A percentile compares a stretch with the other conserved stretches of the same genome.
Conservation (phyloP, 2,888 invertebrate species). For the Phasia obesa region DNA sequence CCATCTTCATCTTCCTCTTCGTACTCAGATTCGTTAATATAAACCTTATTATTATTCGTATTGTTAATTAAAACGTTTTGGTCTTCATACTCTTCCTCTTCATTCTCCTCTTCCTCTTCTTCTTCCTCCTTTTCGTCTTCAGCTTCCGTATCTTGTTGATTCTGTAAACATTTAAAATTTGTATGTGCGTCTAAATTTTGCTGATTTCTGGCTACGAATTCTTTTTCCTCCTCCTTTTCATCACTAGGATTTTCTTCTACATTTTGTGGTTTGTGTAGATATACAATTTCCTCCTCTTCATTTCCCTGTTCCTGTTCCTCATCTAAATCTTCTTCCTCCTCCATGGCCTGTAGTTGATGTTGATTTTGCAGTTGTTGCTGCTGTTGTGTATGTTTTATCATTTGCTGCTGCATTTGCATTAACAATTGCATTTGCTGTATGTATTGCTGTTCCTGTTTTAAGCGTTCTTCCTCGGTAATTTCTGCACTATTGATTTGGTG, state of each 20-base stretch:
- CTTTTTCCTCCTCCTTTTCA: conserved; percentile 31
- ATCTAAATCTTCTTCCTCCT: conserved; percentile 64
- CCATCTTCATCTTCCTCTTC: conserved; percentile 27
- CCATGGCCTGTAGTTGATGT: background rate
- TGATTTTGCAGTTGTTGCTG: conserved; percentile 50
- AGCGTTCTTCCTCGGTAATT: conserved; percentile 73
- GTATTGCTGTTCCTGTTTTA: conserved; percentile 76
- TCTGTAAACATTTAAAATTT: background rate
- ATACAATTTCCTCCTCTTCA: conserved; percentile 28
- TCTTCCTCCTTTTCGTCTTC: conserved; percentile 11
- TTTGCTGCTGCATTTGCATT: conserved; percentile 74
- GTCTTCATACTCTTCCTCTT: background rate
- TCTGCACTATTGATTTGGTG: conserved; percentile 15
- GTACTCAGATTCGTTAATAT: conserved; percentile 34
- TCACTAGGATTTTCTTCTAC: conserved; percentile 16
- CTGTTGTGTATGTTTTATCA: conserved; percentile 73
- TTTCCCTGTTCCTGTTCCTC: conserved; percentile 40
- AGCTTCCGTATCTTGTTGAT: background rate
- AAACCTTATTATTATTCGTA: background rate
- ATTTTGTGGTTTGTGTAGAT: conserved; percentile 23
- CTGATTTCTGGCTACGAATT: conserved; percentile 68
- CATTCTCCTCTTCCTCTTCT: conserved; percentile 4
- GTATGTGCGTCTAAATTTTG: background rate
- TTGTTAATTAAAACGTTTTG: background rate
- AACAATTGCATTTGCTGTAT: conserved; percentile 71